Base-by-base conservation (phyloP, 35 echinoderm and acorn worm species). In the Apostichopus parvimensis region DNA sequence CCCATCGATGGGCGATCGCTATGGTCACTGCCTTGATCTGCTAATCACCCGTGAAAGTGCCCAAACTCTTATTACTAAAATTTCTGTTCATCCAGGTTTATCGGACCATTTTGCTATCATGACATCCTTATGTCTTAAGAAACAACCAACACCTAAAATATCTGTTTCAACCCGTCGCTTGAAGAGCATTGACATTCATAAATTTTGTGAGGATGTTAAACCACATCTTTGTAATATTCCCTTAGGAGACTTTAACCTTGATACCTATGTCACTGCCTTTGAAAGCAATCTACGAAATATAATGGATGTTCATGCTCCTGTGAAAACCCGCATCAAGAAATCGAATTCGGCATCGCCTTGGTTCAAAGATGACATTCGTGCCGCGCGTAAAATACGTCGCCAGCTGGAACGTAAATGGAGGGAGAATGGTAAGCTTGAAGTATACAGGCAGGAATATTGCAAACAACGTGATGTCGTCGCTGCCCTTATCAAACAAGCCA, bases 361-460 rank as follows among this genome's bases (percentile, higher is more conserved):
- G 45, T 45, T 53, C 23, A 70, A 57, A 23, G 56, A 91, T 28
- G 68, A 70, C 4, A 61, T 78, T 55, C 73, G 17, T 15, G 18
- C 53, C 2, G 26, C 72, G 5, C 56, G 93, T n/a, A 88, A 72
- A 54, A 21, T 55, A 52, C 75, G 93, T 17, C 79, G 79, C 20
- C 79, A 82, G 56, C 8, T 73, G 1, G 71, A 73, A 21, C 78
- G 92, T 17, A 93, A 78, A 77, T 87, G 82, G 83, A 14, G 26
- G 22, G 24, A 12, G 54, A 54, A 78, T 54, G 9, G 61, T 20
- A 71, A 87, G 52, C 24, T 14, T 17, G 8, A 73, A 45, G 77
- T 80, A 61, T 25, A 91, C 21, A 58, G 57, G 26, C 53, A 86
- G 14, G 82, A 5, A 53, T 93, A 76, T 71, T 6, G 65, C 70